Evolutionary conservation across 53 echinoderm and acorn worm species (phyloP).

Genomic region (Arbacia lixula): DNA sequence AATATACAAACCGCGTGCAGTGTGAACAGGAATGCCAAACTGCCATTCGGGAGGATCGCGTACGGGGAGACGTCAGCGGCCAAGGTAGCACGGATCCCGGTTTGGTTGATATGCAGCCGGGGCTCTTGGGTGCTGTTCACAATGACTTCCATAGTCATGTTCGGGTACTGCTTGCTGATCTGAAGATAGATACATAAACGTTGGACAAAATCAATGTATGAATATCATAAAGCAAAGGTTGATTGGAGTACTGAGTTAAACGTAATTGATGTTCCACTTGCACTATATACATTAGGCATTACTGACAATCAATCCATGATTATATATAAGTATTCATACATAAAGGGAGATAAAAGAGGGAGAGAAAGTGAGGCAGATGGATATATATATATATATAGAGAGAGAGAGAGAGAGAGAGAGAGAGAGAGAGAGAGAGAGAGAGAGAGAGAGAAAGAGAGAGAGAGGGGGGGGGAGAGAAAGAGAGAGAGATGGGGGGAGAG

Average conservation of each 20-base stretch:
- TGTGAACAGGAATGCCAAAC: neutral
- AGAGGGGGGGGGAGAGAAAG: neutral
- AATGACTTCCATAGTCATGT: neutral
- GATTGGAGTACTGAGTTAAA: too few species aligned
- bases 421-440: conserved; percentile 10
- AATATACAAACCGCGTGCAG: neutral
- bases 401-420: neutral
- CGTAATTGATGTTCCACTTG: too few species aligned
- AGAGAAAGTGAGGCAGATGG: too few species aligned
- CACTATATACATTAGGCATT: too few species aligned
- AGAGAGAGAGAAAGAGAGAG: neutral
- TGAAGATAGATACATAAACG: too few species aligned
- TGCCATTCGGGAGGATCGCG: neutral
- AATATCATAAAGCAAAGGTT: too few species aligned
- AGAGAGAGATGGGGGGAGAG: too few species aligned
- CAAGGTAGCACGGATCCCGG: neutral
- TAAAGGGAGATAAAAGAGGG: too few species aligned
- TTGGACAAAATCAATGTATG: too few species aligned
- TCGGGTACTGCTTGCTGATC: neutral
- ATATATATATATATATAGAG: neutral
- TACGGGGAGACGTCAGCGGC: neutral
- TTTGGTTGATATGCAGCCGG: neutral
- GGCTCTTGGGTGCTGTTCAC: neutral
- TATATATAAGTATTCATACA: too few species aligned
- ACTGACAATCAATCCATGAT: too few species aligned